Percentiles rank a stretch among this genome's conserved stretches.
These are phyloP conservation scores for Drosophila sp. DNA, from an alignment of 1,140 invertebrate species.

Conservation along the genomic window DNA sequence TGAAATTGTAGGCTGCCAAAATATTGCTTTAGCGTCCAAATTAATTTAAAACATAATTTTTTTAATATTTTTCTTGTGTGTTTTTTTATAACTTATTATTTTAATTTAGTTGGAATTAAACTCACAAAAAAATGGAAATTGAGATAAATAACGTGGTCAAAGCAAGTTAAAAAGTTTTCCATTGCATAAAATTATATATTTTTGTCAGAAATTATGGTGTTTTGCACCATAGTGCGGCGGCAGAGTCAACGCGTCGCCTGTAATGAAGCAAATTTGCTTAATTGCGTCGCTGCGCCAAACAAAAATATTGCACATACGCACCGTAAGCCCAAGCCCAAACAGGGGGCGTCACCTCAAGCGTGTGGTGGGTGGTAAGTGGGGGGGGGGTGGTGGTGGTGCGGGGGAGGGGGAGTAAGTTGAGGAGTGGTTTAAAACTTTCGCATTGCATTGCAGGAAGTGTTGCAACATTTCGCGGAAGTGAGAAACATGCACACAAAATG, in stretches of 20 bases:
- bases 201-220: too few relatives aligned
- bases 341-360: neutral
- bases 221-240: neutral
- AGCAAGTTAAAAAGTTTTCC: too few relatives aligned
- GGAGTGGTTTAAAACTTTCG: conserved; percentile 36
- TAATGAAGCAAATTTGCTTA: conserved; percentile 68
- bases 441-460: conserved; percentile 57
- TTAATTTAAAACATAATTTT: too few relatives aligned
- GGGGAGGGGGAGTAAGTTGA: neutral
- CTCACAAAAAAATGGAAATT: too few relatives aligned
- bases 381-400: neutral
- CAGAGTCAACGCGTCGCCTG: conserved; percentile 28
- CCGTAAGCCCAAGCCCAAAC: conserved; percentile 11
- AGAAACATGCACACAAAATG: conserved; percentile 56
- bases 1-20: too few relatives aligned
- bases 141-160: too few relatives aligned
- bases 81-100: too few relatives aligned
- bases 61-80: too few relatives aligned
- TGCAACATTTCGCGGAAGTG: conserved; percentile 59
- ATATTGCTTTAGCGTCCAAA: too few relatives aligned
- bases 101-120: too few relatives aligned
- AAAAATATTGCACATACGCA: conserved; percentile 58
- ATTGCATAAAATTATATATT: neutral
- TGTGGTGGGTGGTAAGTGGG: neutral
- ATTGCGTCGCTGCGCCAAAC: conserved; percentile 57